Base-by-base conservation (phyloP, 2,888 invertebrate species). In the Cryptophagus acutangulus region DNA sequence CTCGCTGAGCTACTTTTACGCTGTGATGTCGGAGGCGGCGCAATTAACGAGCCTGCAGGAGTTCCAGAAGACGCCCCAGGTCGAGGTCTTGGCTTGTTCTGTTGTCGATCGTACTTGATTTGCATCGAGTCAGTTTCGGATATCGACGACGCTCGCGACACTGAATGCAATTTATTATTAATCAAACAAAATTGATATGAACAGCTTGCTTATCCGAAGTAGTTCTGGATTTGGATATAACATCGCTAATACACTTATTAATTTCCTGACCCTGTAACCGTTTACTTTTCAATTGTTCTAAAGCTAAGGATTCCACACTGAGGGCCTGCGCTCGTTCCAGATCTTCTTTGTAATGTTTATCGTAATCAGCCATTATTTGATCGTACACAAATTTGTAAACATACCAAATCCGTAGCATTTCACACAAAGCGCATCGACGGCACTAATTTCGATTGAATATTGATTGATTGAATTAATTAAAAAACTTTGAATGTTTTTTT, bases 251-350 rank as follows among this genome's bases (percentile, higher is more conserved):
- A 36, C 41, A 47, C 39, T 55, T 51, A 48, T 58, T 60, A 38
- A 65, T 48, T 51, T 67, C 63, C 46, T 66, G 63, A n/a, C n/a
- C n/a, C n/a, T n/a, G n/a, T 36, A 67, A 39, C 40, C 76, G 73
- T 67, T 81, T 85, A 67, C 82, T 80, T 54, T 80, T 76, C 66
- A 85, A 89, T 63, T 87, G 83, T 62, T 90, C 89, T 51, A 89
- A 71, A 28, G 88, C 89, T 52, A 88, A 74, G 60, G 86, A 87
- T 72, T 91, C 90, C 62, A 91, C 73, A 71, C 90, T 91, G 33
- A 91, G 72, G 36, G 90, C 89, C 65, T 87, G 87, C 1, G 91
- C 91, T 67, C 84, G 82, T 69, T 91, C 90, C 66, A 91, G 71
- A 64, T 92, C 90, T 48, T 87, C 86, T 74, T 87, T 79, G 63